These are phyloP conservation scores for Ceramica pisi DNA, from an alignment of 2,888 invertebrate species.

Conservation along the genomic window DNA sequence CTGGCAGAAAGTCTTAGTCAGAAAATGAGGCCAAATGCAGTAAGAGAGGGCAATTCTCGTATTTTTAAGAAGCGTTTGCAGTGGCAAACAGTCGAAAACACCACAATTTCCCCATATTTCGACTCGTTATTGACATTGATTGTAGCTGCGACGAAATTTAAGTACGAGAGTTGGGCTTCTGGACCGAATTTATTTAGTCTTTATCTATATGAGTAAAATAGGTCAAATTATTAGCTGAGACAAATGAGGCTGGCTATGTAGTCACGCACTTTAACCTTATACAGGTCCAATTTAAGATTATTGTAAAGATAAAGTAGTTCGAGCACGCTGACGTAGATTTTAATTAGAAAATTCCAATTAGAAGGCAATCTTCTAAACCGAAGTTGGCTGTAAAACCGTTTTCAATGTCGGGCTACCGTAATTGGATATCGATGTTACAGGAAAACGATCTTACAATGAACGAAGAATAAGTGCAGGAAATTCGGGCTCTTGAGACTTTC, in stretches of 20 bases:
- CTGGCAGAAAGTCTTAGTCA: neutral
- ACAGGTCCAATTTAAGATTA: constrained; percentile 22
- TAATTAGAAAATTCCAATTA: constrained; percentile 57
- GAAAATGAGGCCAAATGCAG: no score
- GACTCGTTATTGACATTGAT: no score
- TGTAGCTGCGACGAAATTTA: no score
- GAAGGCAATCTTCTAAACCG: constrained; percentile 36
- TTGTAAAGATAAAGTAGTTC: constrained; percentile 17
- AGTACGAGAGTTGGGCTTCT: no score
- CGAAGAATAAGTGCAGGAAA: neutral
- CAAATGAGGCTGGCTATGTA: neutral
- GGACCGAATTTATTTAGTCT: no score
- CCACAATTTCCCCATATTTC: no score
- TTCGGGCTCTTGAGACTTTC: neutral
- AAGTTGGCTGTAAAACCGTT: constrained; percentile 47
- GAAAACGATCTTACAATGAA: constrained; percentile 23
- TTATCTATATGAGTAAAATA: neutral
- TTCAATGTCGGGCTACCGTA: constrained; percentile 32
- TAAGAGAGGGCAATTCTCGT: no score
- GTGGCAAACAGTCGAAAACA: no score
- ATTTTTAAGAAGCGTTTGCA: no score
- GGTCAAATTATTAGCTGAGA: neutral
- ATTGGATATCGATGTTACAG: constrained; percentile 43
- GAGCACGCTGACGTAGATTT: constrained; percentile 20
- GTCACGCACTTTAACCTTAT: neutral